Conservation (phyloP, 1,140 invertebrate genomes). For the Dufourea novaeangliae region DNA sequence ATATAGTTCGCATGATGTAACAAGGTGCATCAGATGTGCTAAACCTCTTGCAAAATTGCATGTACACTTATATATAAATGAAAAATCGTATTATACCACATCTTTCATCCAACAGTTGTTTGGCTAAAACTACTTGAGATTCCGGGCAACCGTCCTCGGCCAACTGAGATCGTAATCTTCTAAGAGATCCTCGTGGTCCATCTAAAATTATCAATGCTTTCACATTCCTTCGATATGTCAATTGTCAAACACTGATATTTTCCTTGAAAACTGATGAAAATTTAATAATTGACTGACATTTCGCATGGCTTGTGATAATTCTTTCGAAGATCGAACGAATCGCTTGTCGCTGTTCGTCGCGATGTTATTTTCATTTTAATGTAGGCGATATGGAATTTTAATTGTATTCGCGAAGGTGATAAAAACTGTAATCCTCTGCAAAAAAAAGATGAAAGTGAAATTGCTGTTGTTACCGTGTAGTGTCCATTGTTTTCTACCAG, state of each 20-base stretch:
- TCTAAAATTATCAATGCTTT: constrained; percentile 78
- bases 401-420: not conserved
- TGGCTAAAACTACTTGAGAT: constrained; percentile 90
- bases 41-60: not conserved
- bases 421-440: not conserved
- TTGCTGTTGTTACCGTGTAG: constrained; percentile 76
- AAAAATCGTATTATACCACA: constrained; percentile 81
- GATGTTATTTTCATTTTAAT: not conserved
- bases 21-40: not conserved
- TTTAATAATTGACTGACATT: not conserved
- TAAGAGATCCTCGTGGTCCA: constrained; percentile 85
- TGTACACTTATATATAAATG: not conserved
- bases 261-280: not conserved
- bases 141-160: constrained; percentile 91
- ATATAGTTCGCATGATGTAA: constrained; percentile 26
- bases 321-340: not conserved
- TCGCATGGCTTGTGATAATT: not conserved
- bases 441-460: constrained; percentile 18
- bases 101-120: constrained; percentile 87
- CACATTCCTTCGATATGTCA: not conserved
- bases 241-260: not conserved
- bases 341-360: not conserved
- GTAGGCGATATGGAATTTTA: not conserved
- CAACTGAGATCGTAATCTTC: constrained; percentile 86
- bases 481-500: constrained; percentile 81